phyloP scores from a whole-genome alignment of 2,888 invertebrate genomes.

The Poecilobothrus nobilitatus region DNA sequence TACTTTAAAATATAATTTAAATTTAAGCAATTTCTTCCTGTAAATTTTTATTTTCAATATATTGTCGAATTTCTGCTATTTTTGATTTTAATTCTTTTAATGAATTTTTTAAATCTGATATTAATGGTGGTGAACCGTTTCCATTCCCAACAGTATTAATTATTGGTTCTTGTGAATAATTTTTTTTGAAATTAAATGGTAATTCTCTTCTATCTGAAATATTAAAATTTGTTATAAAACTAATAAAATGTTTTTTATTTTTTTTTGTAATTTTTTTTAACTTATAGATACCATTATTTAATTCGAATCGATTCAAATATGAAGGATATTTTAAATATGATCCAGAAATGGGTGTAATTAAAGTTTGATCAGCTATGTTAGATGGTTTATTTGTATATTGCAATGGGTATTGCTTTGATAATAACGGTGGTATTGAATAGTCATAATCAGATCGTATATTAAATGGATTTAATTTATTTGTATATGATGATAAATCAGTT shows the following conservation, averaged over 20 bases:
- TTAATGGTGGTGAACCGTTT: background rate
- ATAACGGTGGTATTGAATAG: background rate
- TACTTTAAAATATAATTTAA: too few species aligned
- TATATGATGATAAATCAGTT: background rate
- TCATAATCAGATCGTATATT: background rate
- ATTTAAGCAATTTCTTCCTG: conserved; percentile 20
- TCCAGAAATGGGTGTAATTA: background rate
- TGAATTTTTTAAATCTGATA: background rate
- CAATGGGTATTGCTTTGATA: background rate
- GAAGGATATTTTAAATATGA: background rate
- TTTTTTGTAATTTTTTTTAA: too few species aligned
- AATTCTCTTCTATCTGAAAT: background rate
- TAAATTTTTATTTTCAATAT: conserved; percentile 2
- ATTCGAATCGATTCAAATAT: background rate
- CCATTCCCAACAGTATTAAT: too few species aligned
- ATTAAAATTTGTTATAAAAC: background rate
- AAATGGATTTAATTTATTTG: background rate
- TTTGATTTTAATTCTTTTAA: background rate
- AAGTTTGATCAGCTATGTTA: background rate
- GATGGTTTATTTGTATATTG: background rate
- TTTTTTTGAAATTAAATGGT: background rate
- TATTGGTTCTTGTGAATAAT: background rate
- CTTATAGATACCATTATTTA: background rate
- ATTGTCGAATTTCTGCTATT: background rate
- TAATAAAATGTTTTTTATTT: too few species aligned